Conservation (phyloP, 2,888 invertebrate species). For the Eupithecia vulgata region DNA sequence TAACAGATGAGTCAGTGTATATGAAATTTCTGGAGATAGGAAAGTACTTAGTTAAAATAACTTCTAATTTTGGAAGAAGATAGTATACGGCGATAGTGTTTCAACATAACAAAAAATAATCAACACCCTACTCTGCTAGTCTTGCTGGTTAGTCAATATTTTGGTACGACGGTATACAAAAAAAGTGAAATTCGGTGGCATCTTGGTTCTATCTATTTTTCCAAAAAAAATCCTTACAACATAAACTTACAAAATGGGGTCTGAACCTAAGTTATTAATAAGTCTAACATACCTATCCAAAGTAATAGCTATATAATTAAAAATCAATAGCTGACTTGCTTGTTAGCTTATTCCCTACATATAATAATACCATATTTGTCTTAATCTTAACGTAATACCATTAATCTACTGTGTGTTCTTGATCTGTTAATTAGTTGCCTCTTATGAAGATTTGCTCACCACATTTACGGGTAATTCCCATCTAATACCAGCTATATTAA, state of each 20-base stretch:
- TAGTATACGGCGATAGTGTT: neutral
- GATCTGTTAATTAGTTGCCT: conserved; percentile 69
- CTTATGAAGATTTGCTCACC: conserved; percentile 63
- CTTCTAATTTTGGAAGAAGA: neutral
- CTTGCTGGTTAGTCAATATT: neutral
- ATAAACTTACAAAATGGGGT: too few relatives aligned
- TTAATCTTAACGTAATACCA: conserved; percentile 57
- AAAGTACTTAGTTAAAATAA: conserved; percentile 3
- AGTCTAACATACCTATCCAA: conserved; percentile 3
- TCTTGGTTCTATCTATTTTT: neutral
- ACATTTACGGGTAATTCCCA: conserved; percentile 14
- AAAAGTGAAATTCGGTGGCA: neutral
- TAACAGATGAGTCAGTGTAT: conserved; percentile 30
- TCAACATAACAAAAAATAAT: neutral
- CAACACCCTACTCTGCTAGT: neutral
- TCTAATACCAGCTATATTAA: conserved; percentile 16
- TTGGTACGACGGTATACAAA: neutral
- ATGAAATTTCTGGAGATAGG: conserved; percentile 12
- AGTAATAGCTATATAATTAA: conserved; percentile 37
- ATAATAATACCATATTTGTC: conserved; percentile 39
- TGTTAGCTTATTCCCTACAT: conserved; percentile 27
- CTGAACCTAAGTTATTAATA: neutral
- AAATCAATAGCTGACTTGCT: conserved; percentile 38
- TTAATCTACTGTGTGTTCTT: conserved; percentile 63
- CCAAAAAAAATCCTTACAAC: too few relatives aligned